Conservation (phyloP, 2,888 invertebrate genomes). For the Lepas anatifera region DNA sequence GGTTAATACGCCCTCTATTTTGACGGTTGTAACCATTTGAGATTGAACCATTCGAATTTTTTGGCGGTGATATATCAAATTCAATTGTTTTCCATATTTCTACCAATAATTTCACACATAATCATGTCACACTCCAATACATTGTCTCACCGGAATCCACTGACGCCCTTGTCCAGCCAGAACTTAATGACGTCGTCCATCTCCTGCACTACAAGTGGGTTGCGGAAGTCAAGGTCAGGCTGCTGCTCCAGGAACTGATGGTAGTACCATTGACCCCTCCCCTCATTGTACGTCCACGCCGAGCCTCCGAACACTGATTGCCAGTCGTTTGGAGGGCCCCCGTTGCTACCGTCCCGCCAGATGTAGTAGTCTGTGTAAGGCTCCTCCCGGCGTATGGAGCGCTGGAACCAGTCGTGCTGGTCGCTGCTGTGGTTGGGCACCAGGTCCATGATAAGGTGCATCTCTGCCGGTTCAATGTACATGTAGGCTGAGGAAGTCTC, state of each 20-base stretch:
- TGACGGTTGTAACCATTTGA: too few species aligned
- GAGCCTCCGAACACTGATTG: constrained; percentile 52
- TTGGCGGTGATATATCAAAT: too few species aligned
- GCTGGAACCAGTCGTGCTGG: constrained; percentile 57
- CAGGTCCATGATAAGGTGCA: constrained; percentile 56
- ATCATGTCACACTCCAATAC: too few species aligned
- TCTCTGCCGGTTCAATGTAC: too few species aligned
- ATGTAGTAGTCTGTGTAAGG: constrained; percentile 61
- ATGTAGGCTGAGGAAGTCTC: too few species aligned
- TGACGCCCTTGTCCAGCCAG: constrained; percentile 37
- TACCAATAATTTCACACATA: too few species aligned
- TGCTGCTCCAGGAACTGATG: constrained; percentile 55
- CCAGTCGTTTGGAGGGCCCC: constrained; percentile 67
- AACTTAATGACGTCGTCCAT: constrained; percentile 30
- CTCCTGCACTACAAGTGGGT: constrained; percentile 35
- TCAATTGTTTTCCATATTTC: too few species aligned
- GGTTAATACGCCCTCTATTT: too few species aligned
- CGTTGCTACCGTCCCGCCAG: constrained; percentile 50
- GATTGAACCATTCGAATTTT: too few species aligned
- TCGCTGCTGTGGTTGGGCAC: constrained; percentile 62
- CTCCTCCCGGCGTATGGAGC: constrained; percentile 45
- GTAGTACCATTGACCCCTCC: constrained; percentile 59
- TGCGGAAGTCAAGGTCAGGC: constrained; percentile 72
- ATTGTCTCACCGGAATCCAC: constrained; percentile 23
- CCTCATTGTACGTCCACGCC: constrained; percentile 57